Evolutionary conservation across 2,113 vertebrate species (phyloP).

Genomic region (Channa maculata): DNA sequence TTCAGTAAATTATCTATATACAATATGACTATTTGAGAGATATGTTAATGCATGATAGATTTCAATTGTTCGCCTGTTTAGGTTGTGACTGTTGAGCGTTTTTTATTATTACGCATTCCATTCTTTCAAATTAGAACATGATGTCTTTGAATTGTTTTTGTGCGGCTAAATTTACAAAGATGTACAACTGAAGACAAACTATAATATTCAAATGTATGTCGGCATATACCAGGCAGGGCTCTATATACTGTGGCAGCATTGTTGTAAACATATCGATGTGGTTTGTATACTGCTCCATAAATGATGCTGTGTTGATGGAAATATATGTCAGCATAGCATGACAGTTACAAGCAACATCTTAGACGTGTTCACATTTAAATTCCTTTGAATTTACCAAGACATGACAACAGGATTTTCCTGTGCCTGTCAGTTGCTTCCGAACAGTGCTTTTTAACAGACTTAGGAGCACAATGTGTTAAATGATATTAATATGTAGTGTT

Average conservation of each 20-base stretch:
- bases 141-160: no score
- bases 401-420: background rate
- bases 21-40: no score
- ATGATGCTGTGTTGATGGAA: background rate
- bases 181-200: no score
- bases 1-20: no score
- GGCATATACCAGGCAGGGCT: no score
- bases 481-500: background rate
- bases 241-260: background rate
- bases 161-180: no score
- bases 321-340: background rate
- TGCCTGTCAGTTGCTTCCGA: background rate
- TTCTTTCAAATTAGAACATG: no score
- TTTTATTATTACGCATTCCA: no score
- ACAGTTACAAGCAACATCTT: background rate
- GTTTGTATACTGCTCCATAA: background rate
- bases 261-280: background rate
- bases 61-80: no score
- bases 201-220: no score
- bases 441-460: background rate
- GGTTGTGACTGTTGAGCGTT: no score
- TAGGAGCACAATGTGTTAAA: background rate
- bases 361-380: background rate
- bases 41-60: no score
- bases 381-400: background rate